A percentile compares a stretch with the other conserved stretches of the same genome.
These are phyloP conservation scores for Pollachius pollachius DNA, from an alignment of 2,113 vertebrate species.

Conservation along the genomic window DNA sequence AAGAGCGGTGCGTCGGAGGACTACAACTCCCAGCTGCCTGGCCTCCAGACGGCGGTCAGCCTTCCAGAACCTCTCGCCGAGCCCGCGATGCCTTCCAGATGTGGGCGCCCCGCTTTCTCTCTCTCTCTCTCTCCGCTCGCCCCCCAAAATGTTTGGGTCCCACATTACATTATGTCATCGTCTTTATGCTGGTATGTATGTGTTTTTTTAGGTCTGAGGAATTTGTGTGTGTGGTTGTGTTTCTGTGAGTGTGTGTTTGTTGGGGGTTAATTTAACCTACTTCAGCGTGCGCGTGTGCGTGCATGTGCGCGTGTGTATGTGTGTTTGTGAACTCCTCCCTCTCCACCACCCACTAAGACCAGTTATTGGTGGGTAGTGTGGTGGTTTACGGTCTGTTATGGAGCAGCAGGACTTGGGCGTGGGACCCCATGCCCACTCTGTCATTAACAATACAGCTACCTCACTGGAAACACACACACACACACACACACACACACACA, in stretches of 20 bases:
- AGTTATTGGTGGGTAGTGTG: conserved; percentile 61
- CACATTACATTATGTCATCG: conserved; percentile 62
- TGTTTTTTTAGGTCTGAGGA: neutral
- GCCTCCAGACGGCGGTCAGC: conserved; percentile 19
- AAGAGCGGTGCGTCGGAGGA: neutral
- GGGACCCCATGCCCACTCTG: conserved; percentile 52
- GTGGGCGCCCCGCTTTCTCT: conserved; percentile 32
- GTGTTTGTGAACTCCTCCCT: conserved; percentile 50
- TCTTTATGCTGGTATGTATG: conserved; percentile 31
- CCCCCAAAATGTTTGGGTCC: conserved; percentile 51
- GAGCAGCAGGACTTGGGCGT: conserved; percentile 59
- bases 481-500: conserved; percentile 41
- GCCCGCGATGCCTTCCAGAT: conserved; percentile 56
- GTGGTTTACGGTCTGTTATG: conserved; percentile 59
- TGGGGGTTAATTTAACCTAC: too few relatives aligned
- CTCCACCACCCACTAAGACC: conserved; percentile 66
- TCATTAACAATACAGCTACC: conserved; percentile 60
- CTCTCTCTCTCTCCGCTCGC: neutral
- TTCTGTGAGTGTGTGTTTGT: neutral
- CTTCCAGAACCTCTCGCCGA: conserved; percentile 15
- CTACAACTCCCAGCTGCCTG: conserved; percentile 3
- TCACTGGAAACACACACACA: conserved; percentile 35
- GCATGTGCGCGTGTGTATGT: conserved; percentile 3
- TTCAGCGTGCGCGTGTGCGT: conserved; percentile 7
- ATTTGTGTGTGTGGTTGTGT: neutral